These are phyloP conservation scores for Sphinx pinastri DNA, from an alignment of 2,888 invertebrate genomes.

Conservation along the genomic window DNA sequence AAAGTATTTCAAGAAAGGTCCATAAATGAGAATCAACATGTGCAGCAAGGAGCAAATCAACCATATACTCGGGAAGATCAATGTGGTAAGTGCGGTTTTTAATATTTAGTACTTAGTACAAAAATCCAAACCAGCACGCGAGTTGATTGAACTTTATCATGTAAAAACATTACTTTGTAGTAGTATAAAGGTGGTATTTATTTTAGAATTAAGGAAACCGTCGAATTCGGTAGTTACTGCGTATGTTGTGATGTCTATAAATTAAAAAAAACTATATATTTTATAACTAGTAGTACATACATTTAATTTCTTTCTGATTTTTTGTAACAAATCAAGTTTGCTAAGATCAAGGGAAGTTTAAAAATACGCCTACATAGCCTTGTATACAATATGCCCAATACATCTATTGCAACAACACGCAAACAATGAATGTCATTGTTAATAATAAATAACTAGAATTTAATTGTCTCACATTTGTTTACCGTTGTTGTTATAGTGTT, in stretches of 20 bases:
- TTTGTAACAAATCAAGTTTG: not conserved
- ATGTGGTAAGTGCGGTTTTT: conserved; percentile 85
- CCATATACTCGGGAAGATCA: conserved; percentile 89
- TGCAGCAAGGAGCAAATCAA: conserved; percentile 89
- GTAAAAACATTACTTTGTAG: not conserved
- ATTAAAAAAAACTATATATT: too few relatives aligned
- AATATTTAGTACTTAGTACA: not conserved
- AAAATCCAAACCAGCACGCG: not conserved
- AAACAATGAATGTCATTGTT: conserved; percentile 14
- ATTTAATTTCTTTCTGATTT: not conserved
- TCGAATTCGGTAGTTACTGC: not conserved
- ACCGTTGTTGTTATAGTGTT: conserved; percentile 11
- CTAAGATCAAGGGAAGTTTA: not conserved
- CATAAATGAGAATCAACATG: conserved; percentile 65
- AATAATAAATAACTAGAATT: conserved; percentile 17
- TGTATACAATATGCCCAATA: not conserved
- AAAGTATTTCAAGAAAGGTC: conserved; percentile 37
- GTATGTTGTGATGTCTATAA: too few relatives aligned
- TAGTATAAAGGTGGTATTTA: not conserved
- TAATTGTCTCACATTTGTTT: conserved; percentile 21
- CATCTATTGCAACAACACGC: not conserved
- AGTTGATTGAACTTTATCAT: not conserved
- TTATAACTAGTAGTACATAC: too few relatives aligned
- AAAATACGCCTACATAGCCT: not conserved
- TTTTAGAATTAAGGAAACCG: not conserved